Percentiles rank a stretch among this genome's conserved stretches.
Conservation (phyloP, 2,888 invertebrate genomes). For the Rhaphigaster nebulosa region DNA sequence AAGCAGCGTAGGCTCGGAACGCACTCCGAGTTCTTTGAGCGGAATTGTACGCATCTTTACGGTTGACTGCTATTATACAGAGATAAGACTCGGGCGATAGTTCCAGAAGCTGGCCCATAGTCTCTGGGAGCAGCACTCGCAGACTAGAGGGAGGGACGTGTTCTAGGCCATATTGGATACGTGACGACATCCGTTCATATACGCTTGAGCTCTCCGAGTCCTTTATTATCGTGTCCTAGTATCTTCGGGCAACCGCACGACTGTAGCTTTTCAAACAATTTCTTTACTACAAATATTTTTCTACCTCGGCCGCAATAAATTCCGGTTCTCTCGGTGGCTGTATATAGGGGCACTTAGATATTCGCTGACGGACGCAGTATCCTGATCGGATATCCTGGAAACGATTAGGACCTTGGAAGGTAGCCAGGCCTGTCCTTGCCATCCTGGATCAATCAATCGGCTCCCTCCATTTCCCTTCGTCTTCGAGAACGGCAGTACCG, state of each 20-base stretch:
- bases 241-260: too few species aligned
- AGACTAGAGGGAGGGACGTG: not conserved
- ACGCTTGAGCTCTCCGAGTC: not conserved
- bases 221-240: not conserved
- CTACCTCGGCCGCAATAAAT: not conserved
- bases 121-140: not conserved
- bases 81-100: not conserved
- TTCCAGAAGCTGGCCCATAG: not conserved
- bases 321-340: not conserved
- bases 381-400: constrained; percentile 21
- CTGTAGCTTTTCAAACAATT: not conserved
- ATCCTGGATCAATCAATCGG: constrained; percentile 21
- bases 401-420: constrained; percentile 34
- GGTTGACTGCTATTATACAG: too few species aligned
- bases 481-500: not conserved
- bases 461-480: not conserved
- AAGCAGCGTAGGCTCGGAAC: too few species aligned
- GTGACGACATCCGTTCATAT: not conserved
- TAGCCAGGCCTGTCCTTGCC: constrained; percentile 1
- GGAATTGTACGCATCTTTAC: too few species aligned
- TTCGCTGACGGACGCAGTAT: constrained; percentile 45
- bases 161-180: constrained; percentile 10
- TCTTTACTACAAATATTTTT: not conserved
- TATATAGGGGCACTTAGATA: not conserved
- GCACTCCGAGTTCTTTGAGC: too few species aligned